Percentiles rank a stretch among this genome's conserved stretches.
phyloP scores from a whole-genome alignment of 35 echinoderm and acorn worm species.

The Ophioderma brevispina region DNA sequence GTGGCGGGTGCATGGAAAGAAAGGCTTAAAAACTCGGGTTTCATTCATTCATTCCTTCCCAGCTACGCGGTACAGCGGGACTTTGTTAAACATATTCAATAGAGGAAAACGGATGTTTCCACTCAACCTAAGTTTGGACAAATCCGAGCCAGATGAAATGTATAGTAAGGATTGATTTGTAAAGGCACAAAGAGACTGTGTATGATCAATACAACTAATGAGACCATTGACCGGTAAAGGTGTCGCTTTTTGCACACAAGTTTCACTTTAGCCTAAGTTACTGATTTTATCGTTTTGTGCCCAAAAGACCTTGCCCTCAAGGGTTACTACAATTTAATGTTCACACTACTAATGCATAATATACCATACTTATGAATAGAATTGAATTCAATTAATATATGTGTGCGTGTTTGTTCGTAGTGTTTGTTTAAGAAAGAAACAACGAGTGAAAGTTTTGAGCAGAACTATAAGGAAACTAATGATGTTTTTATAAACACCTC shows the following conservation, averaged over 20 bases:
- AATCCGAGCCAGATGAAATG: background rate
- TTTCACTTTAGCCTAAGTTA: constrained; percentile 9
- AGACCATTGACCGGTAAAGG: background rate
- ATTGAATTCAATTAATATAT: background rate
- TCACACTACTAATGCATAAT: background rate
- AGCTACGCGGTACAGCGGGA: background rate
- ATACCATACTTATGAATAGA: background rate
- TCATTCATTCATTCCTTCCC: background rate
- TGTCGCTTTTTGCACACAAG: background rate
- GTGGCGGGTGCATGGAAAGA: background rate
- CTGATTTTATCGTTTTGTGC: background rate
- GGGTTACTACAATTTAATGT: background rate
- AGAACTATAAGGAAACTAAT: background rate
- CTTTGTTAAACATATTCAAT: background rate
- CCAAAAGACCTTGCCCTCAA: background rate
- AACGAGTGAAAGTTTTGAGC: background rate
- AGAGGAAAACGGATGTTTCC: background rate
- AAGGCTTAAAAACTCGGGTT: background rate
- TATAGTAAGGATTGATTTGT: constrained; percentile 6
- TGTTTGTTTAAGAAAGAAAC: background rate
- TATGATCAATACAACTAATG: background rate
- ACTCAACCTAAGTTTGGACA: background rate
- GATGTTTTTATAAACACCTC: background rate
- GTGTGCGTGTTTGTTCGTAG: background rate
- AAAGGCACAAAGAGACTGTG: background rate